phyloP scores from a whole-genome alignment of 2,113 vertebrate genomes.

The Microtus pennsylvanicus region DNA sequence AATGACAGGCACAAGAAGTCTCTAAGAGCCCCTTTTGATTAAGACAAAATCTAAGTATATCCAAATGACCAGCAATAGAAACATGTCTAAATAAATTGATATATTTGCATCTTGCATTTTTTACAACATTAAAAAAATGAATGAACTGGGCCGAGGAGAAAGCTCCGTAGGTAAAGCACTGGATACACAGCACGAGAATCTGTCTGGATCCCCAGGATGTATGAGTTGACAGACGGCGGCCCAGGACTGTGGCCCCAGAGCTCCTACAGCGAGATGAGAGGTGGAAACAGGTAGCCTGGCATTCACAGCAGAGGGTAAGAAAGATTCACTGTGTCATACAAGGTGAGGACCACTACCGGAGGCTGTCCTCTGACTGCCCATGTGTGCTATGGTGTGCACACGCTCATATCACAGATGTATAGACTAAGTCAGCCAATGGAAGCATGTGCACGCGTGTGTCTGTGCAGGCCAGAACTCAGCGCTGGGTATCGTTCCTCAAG shows the following conservation, averaged over 20 bases:
- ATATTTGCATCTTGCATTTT: background rate
- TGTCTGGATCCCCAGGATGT: background rate
- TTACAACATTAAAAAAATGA: background rate
- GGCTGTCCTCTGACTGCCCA: background rate
- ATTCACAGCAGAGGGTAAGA: background rate
- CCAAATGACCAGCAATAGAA: background rate
- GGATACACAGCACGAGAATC: background rate
- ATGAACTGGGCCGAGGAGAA: background rate
- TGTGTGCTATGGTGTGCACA: background rate
- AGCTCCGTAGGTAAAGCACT: background rate
- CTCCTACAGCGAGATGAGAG: background rate
- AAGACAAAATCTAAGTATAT: background rate
- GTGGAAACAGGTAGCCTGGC: no score
- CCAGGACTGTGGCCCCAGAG: background rate
- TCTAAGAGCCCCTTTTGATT: background rate
- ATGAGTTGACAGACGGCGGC: accelerated
- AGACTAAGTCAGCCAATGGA: background rate
- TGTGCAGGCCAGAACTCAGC: background rate
- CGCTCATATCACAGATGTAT: no score
- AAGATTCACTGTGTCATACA: background rate
- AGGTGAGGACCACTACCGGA: no score
- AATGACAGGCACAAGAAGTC: background rate
- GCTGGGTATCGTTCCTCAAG: background rate
- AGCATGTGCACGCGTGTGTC: background rate
- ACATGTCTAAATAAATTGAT: background rate